Evolutionary conservation across 2,797 vertebrate species (phyloP).

Genomic region (Syndactyla subalaris): DNA sequence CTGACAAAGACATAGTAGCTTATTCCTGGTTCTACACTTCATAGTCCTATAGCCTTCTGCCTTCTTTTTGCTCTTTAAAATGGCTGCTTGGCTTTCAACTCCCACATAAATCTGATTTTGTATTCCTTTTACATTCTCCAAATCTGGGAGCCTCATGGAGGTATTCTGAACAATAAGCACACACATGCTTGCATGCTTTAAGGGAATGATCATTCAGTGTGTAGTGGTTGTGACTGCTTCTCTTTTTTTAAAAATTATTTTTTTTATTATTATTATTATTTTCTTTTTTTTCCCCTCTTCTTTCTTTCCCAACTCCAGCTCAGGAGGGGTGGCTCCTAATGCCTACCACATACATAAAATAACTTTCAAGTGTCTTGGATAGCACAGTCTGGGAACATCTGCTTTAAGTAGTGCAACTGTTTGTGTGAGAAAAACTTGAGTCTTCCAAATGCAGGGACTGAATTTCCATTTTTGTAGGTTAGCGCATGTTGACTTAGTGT

Average conservation of each 20-base stretch:
- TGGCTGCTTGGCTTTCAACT: not conserved
- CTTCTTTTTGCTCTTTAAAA: not conserved
- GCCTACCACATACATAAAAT: not conserved
- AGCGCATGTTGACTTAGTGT: not conserved
- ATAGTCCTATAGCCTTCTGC: not conserved
- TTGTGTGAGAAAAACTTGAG: not conserved
- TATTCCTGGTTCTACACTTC: not conserved
- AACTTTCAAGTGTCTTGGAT: not conserved
- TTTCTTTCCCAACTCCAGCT: not conserved
- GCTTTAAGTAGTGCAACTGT: not conserved
- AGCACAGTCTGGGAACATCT: not conserved
- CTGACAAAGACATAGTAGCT: not conserved
- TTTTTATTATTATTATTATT: rapidly evolving
- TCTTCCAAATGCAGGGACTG: not conserved
- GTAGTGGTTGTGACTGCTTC: not conserved
- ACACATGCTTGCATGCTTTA: not conserved
- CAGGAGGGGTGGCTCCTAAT: not conserved
- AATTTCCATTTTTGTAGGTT: not conserved
- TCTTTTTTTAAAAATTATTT: not conserved
- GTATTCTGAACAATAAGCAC: not conserved
- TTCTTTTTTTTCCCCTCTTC: not conserved
- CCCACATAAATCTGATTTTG: not conserved
- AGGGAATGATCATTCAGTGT: not conserved
- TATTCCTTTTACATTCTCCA: not conserved
- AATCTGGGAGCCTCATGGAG: not conserved